These are phyloP conservation scores for Minunthozetes semirufus DNA, from an alignment of 2,888 invertebrate genomes.

Conservation along the genomic window DNA sequence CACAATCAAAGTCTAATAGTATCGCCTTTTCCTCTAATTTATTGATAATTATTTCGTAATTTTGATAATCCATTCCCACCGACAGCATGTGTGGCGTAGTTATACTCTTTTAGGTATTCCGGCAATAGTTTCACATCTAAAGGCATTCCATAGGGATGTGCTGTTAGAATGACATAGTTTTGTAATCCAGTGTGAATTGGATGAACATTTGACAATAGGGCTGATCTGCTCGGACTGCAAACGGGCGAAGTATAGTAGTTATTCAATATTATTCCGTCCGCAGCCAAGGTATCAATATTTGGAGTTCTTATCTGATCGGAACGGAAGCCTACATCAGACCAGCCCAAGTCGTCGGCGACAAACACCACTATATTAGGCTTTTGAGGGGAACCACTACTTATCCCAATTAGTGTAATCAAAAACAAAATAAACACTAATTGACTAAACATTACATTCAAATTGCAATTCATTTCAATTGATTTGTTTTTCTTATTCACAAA, in stretches of 20 bases:
- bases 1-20: background rate
- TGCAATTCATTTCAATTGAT: too few relatives aligned
- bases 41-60: background rate
- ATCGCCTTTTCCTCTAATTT: background rate
- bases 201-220: slow-evolving; percentile 83
- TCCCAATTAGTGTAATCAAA: too few relatives aligned
- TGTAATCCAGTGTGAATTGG: slow-evolving; percentile 65
- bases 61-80: slow-evolving; percentile 50
- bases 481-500: too few relatives aligned
- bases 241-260: slow-evolving; percentile 81
- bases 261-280: slow-evolving; percentile 71
- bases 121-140: slow-evolving; percentile 72
- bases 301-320: slow-evolving; percentile 81
- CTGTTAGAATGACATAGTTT: slow-evolving; percentile 27
- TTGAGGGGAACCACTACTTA: too few relatives aligned
- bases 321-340: slow-evolving; percentile 86
- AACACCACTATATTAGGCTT: slow-evolving; percentile 71
- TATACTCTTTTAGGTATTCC: slow-evolving; percentile 68
- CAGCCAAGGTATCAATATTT: slow-evolving; percentile 80
- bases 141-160: slow-evolving; percentile 61
- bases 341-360: slow-evolving; percentile 83
- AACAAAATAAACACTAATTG: too few relatives aligned
- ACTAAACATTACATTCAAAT: too few relatives aligned
- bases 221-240: slow-evolving; percentile 80
- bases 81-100: slow-evolving; percentile 70